phyloP scores from a whole-genome alignment of 2,797 vertebrate species.

The Carapus acus region DNA sequence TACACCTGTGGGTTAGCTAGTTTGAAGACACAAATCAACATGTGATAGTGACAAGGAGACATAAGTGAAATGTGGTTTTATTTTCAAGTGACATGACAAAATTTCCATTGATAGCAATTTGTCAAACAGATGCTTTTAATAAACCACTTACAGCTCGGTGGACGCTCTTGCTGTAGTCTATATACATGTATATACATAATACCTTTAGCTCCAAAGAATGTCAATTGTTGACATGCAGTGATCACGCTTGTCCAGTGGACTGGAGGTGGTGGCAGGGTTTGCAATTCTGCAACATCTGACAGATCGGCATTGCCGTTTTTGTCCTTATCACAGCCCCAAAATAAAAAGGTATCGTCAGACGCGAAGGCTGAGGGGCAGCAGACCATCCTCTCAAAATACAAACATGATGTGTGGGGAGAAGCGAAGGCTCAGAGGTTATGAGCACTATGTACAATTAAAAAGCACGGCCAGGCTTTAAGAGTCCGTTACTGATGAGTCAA shows the following conservation, averaged over 20 bases:
- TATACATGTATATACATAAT: conserved; percentile 66
- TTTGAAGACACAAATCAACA: no score
- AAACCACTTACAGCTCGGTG: conserved; percentile 39
- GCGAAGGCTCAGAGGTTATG: conserved; percentile 45
- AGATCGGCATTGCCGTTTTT: conserved; percentile 42
- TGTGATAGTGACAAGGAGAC: conserved; percentile 1
- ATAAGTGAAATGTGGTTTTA: conserved; percentile 53
- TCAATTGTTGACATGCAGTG: conserved; percentile 40
- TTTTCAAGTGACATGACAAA: conserved; percentile 57
- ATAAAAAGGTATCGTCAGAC: conserved; percentile 41
- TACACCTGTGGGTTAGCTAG: no score
- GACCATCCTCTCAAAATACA: conserved; percentile 44
- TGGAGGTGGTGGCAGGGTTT: conserved; percentile 59
- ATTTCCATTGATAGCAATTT: conserved; percentile 39
- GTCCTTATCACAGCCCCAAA: conserved; percentile 29
- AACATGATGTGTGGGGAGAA: conserved; percentile 51
- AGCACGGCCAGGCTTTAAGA: conserved; percentile 49
- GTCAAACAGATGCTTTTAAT: conserved; percentile 44
- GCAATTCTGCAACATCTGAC: conserved; percentile 56
- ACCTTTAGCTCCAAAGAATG: conserved; percentile 41
- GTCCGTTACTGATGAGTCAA: conserved; percentile 45
- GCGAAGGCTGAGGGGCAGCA: conserved; percentile 47
- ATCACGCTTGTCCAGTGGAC: conserved; percentile 58
- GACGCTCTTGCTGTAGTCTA: conserved; percentile 54
- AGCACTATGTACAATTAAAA: conserved; percentile 66